These are phyloP conservation scores for Seriola aureovittata DNA, from an alignment of 2,113 vertebrate species.

Conservation along the genomic window DNA sequence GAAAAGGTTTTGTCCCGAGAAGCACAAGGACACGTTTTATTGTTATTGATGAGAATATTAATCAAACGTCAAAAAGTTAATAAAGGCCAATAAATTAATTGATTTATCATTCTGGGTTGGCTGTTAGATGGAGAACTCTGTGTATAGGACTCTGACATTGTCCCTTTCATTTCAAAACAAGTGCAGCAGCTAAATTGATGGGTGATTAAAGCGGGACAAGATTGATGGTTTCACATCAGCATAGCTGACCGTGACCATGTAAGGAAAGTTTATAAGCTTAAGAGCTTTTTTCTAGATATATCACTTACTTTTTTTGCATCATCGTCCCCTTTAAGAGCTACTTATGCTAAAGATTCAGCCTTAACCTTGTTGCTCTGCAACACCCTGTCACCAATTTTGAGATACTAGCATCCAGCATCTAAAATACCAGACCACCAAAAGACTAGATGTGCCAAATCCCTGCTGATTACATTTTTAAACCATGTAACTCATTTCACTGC, in stretches of 20 bases:
- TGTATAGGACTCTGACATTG: slow-evolving; percentile 71
- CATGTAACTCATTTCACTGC: too few species aligned
- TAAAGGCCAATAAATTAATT: slow-evolving; percentile 78
- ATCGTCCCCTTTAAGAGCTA: neutral
- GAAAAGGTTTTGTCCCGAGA: slow-evolving; percentile 30
- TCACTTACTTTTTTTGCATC: neutral
- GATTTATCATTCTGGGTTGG: slow-evolving; percentile 73
- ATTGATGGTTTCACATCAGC: slow-evolving; percentile 73
- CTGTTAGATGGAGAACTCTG: slow-evolving; percentile 59
- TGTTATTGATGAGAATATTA: slow-evolving; percentile 79
- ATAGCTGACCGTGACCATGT: slow-evolving; percentile 49
- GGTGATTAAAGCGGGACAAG: slow-evolving; percentile 75
- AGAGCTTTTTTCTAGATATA: slow-evolving; percentile 18
- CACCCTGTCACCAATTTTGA: neutral
- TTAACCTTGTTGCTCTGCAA: neutral
- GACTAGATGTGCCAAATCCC: too few species aligned
- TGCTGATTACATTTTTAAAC: too few species aligned
- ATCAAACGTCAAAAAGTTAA: slow-evolving; percentile 80
- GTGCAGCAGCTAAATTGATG: slow-evolving; percentile 71
- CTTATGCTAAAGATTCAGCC: neutral
- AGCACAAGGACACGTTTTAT: slow-evolving; percentile 75
- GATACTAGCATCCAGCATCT: neutral
- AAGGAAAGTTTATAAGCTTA: slow-evolving; percentile 12
- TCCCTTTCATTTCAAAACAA: slow-evolving; percentile 78
- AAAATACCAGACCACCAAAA: too few species aligned